Conservation (phyloP, 2,113 vertebrate genomes). For the Nicator chloris region DNA sequence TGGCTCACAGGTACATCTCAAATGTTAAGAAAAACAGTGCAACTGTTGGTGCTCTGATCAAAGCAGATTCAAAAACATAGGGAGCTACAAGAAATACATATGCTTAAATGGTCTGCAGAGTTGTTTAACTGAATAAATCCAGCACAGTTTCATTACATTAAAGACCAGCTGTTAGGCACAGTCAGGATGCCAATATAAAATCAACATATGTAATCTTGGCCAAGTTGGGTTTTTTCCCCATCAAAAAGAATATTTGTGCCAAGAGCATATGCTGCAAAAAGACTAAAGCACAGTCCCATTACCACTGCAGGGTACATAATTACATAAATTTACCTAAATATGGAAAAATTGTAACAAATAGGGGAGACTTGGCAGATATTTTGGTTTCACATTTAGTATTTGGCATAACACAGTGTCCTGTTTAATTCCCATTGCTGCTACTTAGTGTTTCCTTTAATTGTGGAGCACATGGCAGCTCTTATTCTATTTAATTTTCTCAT, state of each 20-base stretch:
- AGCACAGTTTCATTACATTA: conserved; percentile 28
- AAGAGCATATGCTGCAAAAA: conserved; percentile 62
- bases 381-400: conserved; percentile 81
- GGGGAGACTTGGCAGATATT: conserved; percentile 81
- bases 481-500: conserved; percentile 74
- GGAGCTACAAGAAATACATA: neutral
- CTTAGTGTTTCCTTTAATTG: conserved; percentile 86
- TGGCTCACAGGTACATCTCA: neutral
- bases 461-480: conserved; percentile 77
- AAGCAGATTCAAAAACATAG: neutral
- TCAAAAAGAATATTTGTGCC: conserved; percentile 57
- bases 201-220: conserved; percentile 53
- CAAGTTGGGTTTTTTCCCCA: neutral
- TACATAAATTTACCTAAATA: conserved; percentile 78
- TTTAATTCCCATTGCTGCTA: conserved; percentile 85
- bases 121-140: conserved; percentile 51
- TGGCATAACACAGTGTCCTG: conserved; percentile 76
- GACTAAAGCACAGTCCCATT: conserved; percentile 57
- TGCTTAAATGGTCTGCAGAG: conserved; percentile 11
- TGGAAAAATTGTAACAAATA: conserved; percentile 83
- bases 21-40: neutral
- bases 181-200: conserved; percentile 63
- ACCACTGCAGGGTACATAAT: conserved; percentile 75
- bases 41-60: neutral
- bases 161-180: conserved; percentile 50